phyloP scores from a whole-genome alignment of 2,888 invertebrate genomes.

The Luperina testacea region DNA sequence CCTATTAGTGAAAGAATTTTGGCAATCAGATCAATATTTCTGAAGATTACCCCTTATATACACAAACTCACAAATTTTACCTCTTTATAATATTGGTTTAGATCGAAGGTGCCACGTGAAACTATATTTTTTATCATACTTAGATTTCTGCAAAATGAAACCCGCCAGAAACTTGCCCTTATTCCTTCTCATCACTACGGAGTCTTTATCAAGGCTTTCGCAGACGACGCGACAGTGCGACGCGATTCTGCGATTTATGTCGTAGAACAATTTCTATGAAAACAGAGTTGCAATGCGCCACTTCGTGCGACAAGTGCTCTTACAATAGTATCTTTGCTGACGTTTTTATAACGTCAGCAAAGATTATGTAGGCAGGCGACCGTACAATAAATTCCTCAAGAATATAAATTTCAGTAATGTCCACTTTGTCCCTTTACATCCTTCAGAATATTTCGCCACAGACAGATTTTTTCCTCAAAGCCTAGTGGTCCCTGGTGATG shows the following conservation, averaged over 20 bases:
- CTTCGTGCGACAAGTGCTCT: not conserved
- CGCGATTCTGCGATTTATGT: not conserved
- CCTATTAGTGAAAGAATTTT: too few relatives aligned
- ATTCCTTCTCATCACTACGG: not conserved
- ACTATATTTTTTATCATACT: not conserved
- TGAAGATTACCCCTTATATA: too few relatives aligned
- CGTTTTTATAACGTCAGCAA: not conserved
- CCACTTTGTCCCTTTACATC: not conserved
- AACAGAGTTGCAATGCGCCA: not conserved
- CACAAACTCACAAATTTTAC: too few relatives aligned
- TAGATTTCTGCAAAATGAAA: not conserved
- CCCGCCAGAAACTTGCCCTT: not conserved
- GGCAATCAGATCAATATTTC: too few relatives aligned
- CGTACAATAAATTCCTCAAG: not conserved
- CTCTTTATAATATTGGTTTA: too few relatives aligned
- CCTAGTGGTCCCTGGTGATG: not conserved
- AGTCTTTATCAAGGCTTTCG: not conserved
- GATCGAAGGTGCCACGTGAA: not conserved
- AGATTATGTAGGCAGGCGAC: not conserved
- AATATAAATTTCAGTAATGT: constrained; percentile 13
- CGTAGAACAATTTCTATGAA: not conserved
- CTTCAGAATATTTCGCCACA: not conserved
- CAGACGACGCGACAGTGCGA: not conserved
- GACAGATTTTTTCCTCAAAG: constrained; percentile 7
- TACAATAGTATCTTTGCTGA: not conserved